phyloP scores from a whole-genome alignment of 2,797 vertebrate genomes.

The Pristis pectinata region DNA sequence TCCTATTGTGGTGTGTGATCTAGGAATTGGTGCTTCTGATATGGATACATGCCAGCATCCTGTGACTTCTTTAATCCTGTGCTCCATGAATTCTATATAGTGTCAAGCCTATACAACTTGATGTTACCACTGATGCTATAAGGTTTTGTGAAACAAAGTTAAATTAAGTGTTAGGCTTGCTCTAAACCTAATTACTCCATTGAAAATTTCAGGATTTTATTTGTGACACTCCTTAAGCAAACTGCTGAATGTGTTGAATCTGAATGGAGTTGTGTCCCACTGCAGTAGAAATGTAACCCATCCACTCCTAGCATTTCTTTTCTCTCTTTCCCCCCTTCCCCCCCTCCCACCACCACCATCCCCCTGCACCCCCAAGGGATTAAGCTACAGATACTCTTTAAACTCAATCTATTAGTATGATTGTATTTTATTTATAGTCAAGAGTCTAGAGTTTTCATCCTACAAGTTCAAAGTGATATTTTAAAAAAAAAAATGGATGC shows the following conservation, averaged over 20 bases:
- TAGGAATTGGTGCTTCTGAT: neutral
- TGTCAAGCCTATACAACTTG: neutral
- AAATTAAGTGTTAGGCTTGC: neutral
- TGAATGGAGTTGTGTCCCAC: neutral
- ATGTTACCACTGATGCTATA: too few species aligned
- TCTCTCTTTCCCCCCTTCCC: too few species aligned
- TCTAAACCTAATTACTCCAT: neutral
- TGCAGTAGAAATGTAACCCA: neutral
- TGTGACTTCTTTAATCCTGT: neutral
- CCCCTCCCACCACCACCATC: too few species aligned
- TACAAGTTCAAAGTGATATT: neutral
- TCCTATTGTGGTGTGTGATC: neutral
- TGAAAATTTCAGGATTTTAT: neutral
- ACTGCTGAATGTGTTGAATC: slow-evolving; percentile 1
- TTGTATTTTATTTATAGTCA: neutral
- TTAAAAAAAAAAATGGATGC: too few species aligned
- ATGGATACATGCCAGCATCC: neutral
- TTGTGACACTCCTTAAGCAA: neutral
- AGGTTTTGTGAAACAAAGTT: neutral
- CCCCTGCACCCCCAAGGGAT: too few species aligned
- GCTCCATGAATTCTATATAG: neutral
- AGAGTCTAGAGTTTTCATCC: too few species aligned
- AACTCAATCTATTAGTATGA: neutral
- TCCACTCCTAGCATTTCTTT: too few species aligned
- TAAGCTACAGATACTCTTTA: neutral